phyloP scores from a whole-genome alignment of 2,113 vertebrate genomes.

The Rhinogobius similis region DNA sequence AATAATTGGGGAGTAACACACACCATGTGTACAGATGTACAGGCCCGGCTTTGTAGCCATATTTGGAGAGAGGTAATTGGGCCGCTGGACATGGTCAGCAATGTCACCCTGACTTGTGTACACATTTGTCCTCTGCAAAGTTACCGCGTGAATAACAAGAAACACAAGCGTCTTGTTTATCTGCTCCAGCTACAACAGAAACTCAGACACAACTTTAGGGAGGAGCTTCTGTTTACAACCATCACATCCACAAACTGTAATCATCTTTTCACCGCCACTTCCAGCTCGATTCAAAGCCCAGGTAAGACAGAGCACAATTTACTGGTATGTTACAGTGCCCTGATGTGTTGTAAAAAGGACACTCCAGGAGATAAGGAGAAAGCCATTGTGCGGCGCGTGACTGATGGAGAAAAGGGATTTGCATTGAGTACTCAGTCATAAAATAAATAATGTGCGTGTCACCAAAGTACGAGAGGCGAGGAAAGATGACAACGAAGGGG shows the following conservation, averaged over 20 bases:
- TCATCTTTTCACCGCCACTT: constrained; percentile 60
- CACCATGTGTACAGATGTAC: constrained; percentile 66
- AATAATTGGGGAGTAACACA: constrained; percentile 79
- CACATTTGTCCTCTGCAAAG: constrained; percentile 53
- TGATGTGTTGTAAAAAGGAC: constrained; percentile 77
- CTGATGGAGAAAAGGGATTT: constrained; percentile 74
- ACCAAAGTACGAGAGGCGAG: constrained; percentile 60
- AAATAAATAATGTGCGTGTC: constrained; percentile 76
- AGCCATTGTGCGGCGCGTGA: constrained; percentile 73
- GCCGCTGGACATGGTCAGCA: constrained; percentile 74
- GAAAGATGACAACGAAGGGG: constrained; percentile 64
- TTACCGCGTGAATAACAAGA: constrained; percentile 40
- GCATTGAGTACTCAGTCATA: constrained; percentile 75
- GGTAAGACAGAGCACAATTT: constrained; percentile 69
- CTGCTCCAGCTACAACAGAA: constrained; percentile 43
- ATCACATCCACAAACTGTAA: constrained; percentile 56
- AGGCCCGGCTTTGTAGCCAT: constrained; percentile 54
- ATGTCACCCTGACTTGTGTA: constrained; percentile 61
- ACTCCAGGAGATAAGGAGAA: constrained; percentile 73
- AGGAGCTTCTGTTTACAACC: constrained; percentile 65
- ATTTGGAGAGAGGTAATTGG: constrained; percentile 77
- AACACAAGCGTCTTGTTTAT: constrained; percentile 59
- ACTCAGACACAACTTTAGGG: constrained; percentile 57
- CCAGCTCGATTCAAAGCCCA: constrained; percentile 65
- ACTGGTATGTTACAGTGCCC: constrained; percentile 68